phyloP scores from a whole-genome alignment of 2,888 invertebrate genomes.

The Panopea generosa region DNA sequence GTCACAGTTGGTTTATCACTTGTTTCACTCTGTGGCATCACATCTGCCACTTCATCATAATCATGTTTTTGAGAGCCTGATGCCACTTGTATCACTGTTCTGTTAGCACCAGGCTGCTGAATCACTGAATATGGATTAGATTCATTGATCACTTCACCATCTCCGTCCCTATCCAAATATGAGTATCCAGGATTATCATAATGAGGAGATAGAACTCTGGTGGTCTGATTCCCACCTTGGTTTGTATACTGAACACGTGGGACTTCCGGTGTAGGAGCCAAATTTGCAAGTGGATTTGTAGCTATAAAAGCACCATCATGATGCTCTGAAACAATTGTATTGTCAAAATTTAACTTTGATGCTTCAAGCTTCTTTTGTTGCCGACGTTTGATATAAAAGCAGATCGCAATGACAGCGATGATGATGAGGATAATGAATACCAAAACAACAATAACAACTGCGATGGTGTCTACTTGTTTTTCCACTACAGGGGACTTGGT shows the following conservation, averaged over 20 bases:
- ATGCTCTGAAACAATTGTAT: constrained; percentile 24
- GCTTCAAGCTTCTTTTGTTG: constrained; percentile 15
- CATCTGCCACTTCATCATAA: neutral
- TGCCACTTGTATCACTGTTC: neutral
- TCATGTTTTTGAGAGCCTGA: neutral
- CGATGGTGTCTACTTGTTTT: constrained; percentile 36
- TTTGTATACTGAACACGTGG: constrained; percentile 26
- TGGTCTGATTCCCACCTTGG: neutral
- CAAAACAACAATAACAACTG: constrained; percentile 54
- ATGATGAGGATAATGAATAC: constrained; percentile 45
- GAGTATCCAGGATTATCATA: constrained; percentile 15
- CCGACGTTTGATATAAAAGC: constrained; percentile 5
- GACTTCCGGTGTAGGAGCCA: constrained; percentile 37
- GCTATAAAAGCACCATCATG: constrained; percentile 36
- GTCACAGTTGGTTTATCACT: neutral
- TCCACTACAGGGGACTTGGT: neutral
- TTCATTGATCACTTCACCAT: neutral
- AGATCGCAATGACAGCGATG: constrained; percentile 40
- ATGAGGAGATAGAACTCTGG: neutral
- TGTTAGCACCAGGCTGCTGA: neutral
- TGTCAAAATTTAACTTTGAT: constrained; percentile 24
- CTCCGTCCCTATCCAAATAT: neutral
- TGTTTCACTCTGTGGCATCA: neutral
- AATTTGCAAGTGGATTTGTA: constrained; percentile 33
- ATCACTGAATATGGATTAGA: neutral